Conservation (phyloP, 2,888 invertebrate genomes). For the Elmis aenea region DNA sequence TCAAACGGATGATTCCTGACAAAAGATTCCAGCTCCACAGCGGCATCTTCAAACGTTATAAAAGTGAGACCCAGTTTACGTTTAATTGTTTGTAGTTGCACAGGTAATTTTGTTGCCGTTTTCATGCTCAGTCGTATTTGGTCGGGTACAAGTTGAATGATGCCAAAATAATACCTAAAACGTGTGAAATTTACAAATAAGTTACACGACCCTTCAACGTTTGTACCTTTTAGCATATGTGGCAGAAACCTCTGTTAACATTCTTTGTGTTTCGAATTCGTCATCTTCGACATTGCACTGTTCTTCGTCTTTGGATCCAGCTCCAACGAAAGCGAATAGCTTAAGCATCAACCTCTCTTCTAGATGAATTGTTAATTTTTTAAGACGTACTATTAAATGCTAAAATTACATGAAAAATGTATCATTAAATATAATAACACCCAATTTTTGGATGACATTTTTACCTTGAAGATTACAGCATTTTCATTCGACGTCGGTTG, state of each 20-base stretch:
- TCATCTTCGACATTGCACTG: conserved; percentile 61
- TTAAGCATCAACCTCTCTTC: conserved; percentile 82
- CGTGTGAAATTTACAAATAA: too few species aligned
- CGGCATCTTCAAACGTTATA: conserved; percentile 94
- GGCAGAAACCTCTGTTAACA: conserved; percentile 74
- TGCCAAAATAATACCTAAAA: conserved; percentile 41
- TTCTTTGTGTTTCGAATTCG: conserved; percentile 74
- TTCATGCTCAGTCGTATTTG: conserved; percentile 84
- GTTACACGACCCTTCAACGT: too few species aligned
- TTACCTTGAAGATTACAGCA: conserved; percentile 79
- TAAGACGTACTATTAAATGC: conserved; percentile 74
- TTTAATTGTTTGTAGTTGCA: conserved; percentile 75
- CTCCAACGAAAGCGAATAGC: conserved; percentile 59
- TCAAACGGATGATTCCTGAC: conserved; percentile 86
- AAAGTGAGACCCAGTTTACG: conserved; percentile 80
- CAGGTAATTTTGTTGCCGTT: conserved; percentile 77
- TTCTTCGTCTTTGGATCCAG: conserved; percentile 53
- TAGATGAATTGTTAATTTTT: conserved; percentile 77
- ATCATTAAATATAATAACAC: conserved; percentile 5
- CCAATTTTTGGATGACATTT: conserved; percentile 1
- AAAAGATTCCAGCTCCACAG: conserved; percentile 87
- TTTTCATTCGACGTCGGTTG: conserved; percentile 62
- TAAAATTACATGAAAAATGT: conserved; percentile 38
- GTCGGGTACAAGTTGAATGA: conserved; percentile 42
- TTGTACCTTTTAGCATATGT: conserved; percentile 75